Evolutionary conservation across 2,113 vertebrate species (phyloP).

Genomic region (Equus quagga): DNA sequence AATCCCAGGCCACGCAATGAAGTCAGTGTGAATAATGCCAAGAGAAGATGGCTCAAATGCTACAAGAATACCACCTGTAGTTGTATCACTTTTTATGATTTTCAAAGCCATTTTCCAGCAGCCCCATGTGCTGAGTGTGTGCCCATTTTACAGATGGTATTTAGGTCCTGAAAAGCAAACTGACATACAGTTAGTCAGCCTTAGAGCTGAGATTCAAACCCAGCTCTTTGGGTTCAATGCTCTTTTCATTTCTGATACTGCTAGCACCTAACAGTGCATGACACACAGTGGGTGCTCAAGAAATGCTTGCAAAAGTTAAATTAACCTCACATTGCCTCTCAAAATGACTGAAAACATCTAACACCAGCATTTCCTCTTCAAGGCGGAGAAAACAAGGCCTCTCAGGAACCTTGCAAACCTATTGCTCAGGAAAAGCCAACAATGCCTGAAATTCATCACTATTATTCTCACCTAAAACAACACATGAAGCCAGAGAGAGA

Average conservation of each 20-base stretch:
- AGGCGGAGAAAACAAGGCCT: slow-evolving; percentile 16
- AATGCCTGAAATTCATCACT: slow-evolving; percentile 34
- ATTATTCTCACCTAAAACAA: slow-evolving; percentile 54
- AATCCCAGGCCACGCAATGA: neutral
- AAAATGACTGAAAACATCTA: neutral
- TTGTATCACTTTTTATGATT: neutral
- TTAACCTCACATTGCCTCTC: neutral
- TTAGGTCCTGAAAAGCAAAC: neutral
- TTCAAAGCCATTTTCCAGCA: neutral
- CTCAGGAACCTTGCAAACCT: slow-evolving; percentile 19
- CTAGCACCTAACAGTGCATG: neutral
- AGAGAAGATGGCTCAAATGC: neutral
- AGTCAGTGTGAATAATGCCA: neutral
- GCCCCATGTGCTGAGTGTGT: neutral
- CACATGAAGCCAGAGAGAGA: slow-evolving; percentile 5
- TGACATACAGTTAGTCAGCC: neutral
- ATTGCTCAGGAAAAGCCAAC: slow-evolving; percentile 20
- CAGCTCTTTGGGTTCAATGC: neutral
- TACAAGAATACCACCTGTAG: neutral
- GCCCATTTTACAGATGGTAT: neutral
- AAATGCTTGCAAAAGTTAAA: neutral
- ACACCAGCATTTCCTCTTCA: slow-evolving; percentile 1
- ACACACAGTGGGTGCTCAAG: neutral
- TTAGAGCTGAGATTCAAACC: neutral
- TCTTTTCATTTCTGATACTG: neutral